A percentile compares a stretch with the other conserved stretches of the same genome.
Conservation (phyloP, 2,888 invertebrate genomes). For the Blastobasis adustella region DNA sequence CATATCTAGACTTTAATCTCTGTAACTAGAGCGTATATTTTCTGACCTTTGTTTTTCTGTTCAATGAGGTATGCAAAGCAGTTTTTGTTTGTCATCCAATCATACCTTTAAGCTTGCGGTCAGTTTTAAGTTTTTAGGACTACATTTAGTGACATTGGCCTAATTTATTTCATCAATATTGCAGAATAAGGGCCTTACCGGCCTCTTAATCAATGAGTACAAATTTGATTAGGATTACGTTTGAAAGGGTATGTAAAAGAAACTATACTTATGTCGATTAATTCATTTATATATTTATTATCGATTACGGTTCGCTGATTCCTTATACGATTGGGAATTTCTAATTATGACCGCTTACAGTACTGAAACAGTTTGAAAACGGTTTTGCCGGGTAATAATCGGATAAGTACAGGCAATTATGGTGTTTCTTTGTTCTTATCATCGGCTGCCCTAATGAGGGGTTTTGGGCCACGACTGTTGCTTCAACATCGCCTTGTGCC, state of each 20-base stretch:
- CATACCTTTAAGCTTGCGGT: slow-evolving; percentile 6
- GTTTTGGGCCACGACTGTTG: slow-evolving; percentile 27
- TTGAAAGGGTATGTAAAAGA: no score
- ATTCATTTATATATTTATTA: no score
- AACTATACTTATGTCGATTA: no score
- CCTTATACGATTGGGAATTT: no score
- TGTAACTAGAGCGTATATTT: neutral
- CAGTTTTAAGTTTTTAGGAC: no score
- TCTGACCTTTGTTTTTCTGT: slow-evolving; percentile 11
- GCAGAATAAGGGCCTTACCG: no score
- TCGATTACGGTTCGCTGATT: no score
- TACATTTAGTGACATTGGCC: no score
- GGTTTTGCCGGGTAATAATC: slow-evolving; percentile 23
- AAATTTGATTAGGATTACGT: no score
- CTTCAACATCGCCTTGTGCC: slow-evolving; percentile 37
- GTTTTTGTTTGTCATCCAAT: slow-evolving; percentile 17
- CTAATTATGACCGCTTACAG: neutral
- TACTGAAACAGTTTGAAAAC: slow-evolving; percentile 2
- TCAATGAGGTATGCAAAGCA: slow-evolving; percentile 21
- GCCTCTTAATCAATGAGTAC: no score
- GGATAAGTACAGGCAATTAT: slow-evolving; percentile 22
- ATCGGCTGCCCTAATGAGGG: slow-evolving; percentile 41
- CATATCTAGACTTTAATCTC: no score
- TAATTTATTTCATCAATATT: no score
- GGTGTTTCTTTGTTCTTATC: slow-evolving; percentile 43